These are phyloP conservation scores for Littorina saxatilis DNA, from an alignment of 1,140 invertebrate species.

Conservation along the genomic window DNA sequence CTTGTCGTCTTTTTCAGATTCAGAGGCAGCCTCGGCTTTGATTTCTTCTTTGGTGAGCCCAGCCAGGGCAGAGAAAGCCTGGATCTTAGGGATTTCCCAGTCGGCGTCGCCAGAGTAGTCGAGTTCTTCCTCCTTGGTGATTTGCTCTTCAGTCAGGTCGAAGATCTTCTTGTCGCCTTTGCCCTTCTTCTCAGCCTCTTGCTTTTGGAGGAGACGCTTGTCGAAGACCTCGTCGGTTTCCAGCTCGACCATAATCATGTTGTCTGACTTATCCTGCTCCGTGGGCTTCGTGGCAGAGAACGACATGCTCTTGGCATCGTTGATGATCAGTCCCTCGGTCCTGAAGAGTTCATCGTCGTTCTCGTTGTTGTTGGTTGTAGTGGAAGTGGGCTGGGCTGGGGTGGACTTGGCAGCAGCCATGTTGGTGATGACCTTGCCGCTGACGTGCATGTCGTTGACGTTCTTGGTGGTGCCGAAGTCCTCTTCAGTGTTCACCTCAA, in stretches of 20 bases:
- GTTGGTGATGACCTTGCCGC: background rate
- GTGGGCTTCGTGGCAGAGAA: background rate
- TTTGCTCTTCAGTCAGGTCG: background rate
- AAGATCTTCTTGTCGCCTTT: background rate
- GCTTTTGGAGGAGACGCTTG: slow-evolving; percentile 2
- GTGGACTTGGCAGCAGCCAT: background rate
- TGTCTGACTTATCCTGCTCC: background rate
- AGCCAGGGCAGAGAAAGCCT: slow-evolving; percentile 11
- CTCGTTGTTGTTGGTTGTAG: background rate
- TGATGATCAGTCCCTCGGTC: background rate
- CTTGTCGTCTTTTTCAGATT: background rate
- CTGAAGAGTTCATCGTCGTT: background rate
- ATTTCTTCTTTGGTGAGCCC: background rate
- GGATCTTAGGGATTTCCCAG: slow-evolving; percentile 15
- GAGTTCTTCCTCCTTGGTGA: background rate
- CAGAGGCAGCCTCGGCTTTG: background rate
- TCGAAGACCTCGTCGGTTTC: slow-evolving; percentile 1
- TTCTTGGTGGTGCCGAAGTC: background rate
- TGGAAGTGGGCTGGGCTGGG: background rate
- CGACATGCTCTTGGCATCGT: background rate
- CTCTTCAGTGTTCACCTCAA: background rate
- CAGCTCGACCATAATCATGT: background rate
- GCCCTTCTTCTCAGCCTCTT: background rate
- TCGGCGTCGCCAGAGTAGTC: slow-evolving; percentile 21
- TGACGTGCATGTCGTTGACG: background rate